These are phyloP conservation scores for Eretmocerus hayati DNA, from an alignment of 2,888 invertebrate species.

Conservation along the genomic window DNA sequence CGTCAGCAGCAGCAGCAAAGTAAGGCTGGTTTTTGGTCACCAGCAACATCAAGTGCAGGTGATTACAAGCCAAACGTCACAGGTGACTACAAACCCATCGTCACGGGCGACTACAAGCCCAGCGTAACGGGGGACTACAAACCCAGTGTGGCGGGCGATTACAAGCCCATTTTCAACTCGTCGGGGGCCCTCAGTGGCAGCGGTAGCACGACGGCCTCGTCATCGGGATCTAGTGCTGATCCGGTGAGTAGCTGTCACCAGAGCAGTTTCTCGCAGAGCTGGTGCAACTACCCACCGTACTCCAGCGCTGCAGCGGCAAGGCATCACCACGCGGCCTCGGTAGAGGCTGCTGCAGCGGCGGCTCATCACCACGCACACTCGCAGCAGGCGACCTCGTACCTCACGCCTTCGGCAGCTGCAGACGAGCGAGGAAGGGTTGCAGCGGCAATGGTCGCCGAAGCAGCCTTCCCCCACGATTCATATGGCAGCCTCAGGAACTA, in stretches of 20 bases:
- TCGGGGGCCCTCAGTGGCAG: slow-evolving; percentile 54
- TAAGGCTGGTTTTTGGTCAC: slow-evolving; percentile 64
- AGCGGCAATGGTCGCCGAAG: slow-evolving; percentile 52
- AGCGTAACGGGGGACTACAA: slow-evolving; percentile 42
- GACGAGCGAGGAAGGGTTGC: slow-evolving; percentile 64
- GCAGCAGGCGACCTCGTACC: slow-evolving; percentile 55
- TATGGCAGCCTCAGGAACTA: slow-evolving; percentile 68
- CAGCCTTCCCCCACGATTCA: slow-evolving; percentile 66
- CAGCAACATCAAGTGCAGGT: slow-evolving; percentile 49
- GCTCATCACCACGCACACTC: slow-evolving; percentile 55
- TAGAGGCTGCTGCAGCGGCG: slow-evolving; percentile 30
- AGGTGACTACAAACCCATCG: slow-evolving; percentile 48
- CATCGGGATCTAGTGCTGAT: slow-evolving; percentile 48
- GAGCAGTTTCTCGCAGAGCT: slow-evolving; percentile 64
- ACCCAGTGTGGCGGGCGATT: slow-evolving; percentile 51
- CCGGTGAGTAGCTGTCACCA: slow-evolving; percentile 57
- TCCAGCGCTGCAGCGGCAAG: slow-evolving; percentile 51
- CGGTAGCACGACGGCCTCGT: slow-evolving; percentile 49
- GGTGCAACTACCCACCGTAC: slow-evolving; percentile 67
- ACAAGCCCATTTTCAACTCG: slow-evolving; percentile 53
- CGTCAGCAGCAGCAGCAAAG: slow-evolving; percentile 51
- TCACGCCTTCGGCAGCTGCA: slow-evolving; percentile 56
- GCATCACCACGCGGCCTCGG: slow-evolving; percentile 52
- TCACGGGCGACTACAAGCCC: slow-evolving; percentile 43
- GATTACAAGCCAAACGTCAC: slow-evolving; percentile 50